Evolutionary conservation across 2,888 invertebrate species (phyloP), one percentile per base, ranked within the genome.

Genomic region (Mesoligia furuncula): DNA sequence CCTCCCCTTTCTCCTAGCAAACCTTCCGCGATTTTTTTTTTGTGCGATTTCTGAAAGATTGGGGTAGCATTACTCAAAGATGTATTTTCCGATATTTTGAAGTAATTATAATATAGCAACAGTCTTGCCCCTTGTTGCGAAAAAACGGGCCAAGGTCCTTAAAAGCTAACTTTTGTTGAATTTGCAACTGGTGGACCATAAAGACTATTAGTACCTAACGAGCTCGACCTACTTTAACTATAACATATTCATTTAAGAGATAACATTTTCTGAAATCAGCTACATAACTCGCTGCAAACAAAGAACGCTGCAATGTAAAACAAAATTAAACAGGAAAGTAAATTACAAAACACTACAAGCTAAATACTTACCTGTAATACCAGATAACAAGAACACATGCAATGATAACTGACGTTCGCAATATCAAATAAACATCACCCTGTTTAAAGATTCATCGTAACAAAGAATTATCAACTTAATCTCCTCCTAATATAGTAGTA

Each of bases 401-500:
- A 77, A 87, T 70, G 73, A 85, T 80, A 85, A 75, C 77, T 57
- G 48, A 68, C 62, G 27, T 64, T 70, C 62, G 62, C 73, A 77
- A 76, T 78, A 85, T 73, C 73, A 78, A 81, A 83, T 81, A 85
- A 85, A 85, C 73, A 81, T 77, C 24, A n/a, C 15, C 69, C 71
- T 78, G 76, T 80, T 87, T 69, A 79, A 79, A 85, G 51, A 85
- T 83, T 75, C 11, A 77, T 61, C 31, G 2, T 0, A 72, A 67
- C 80, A 80, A 80, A 73, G 64, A 70, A 89, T 73, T 73, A 74
- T 83, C 75, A 81, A 80, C 82, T 81, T 83, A 83, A 83, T 74
- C 36, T 31, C 70, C 59, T 71, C 67, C 42, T 15, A 39, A 79
- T 85, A 89, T 66, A 82, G 88, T 73, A 6, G 73, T 27, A 77